Evolutionary conservation across 1,140 invertebrate genomes (phyloP), one percentile per base, ranked within the genome.

Genomic region (Leptoteleia sp.): DNA sequence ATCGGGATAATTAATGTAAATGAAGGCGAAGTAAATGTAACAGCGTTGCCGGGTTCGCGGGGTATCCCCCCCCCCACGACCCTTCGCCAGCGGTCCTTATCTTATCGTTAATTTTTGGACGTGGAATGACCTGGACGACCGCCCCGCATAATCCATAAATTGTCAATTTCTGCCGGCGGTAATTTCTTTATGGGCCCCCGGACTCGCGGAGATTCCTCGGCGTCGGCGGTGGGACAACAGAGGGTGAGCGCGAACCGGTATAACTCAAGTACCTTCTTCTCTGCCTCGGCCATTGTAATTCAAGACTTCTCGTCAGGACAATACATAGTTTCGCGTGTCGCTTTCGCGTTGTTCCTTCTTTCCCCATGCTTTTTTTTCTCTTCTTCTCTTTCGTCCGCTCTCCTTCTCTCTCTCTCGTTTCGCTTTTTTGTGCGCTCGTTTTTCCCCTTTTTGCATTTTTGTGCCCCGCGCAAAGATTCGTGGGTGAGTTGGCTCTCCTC

Each of bases 251-350:
- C 62, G 55, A 80, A 76, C 72, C 67, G 62, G 72, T 80, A 80
- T 80, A 72, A 80, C 62, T 80, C 72, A 80, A 76, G 62, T 72
- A 76, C 67, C 78, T 76, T 64, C 64, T 68, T 62, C 45, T 73
- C 68, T 68, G 33, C 16, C 43, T 61, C 52, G 25, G 47, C 70
- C 77, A 81, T 81, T 81, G 67, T 80, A 77, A 82, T 82, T 82
- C 77, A 82, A 76, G 77, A 75, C 77, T 75, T 71, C 73, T 76
- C 72, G 73, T 71, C 77, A 75, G 68, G 73, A 82, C 80, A 76
- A 81, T 79, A 76, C 81, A 76, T 79, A 82, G 76, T 79, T 80
- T 79, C 76, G 75, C 76, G 75, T 76, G 75, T 79, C 57, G 71
- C 40, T 40, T 50, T 67, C 40, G 38, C 62, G 17, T 67, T 50